Conservation (phyloP, 2,888 invertebrate species). For the Plagodis dolabraria region DNA sequence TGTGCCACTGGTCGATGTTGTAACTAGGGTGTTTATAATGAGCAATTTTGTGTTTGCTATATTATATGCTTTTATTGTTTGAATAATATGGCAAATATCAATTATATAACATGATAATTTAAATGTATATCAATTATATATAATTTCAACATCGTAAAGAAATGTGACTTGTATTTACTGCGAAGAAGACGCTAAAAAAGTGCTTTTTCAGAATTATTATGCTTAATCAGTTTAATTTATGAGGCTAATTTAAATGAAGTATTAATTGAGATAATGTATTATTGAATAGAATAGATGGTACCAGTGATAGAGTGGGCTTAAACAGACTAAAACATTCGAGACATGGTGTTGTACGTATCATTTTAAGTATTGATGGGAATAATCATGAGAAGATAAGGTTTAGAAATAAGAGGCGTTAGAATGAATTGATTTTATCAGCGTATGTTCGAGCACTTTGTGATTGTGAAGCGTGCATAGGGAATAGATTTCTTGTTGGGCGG, state of each 20-base stretch:
- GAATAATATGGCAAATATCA: no score
- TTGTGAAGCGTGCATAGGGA: neutral
- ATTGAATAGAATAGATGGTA: no score
- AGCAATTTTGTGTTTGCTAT: slow-evolving; percentile 2
- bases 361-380: slow-evolving; percentile 13
- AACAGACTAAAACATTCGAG: slow-evolving; percentile 8
- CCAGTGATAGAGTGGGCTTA: slow-evolving; percentile 1
- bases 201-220: no score
- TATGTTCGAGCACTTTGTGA: slow-evolving; percentile 1
- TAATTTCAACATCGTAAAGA: no score
- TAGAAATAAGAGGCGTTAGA: slow-evolving; percentile 2
- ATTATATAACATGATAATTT: no score
- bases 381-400: neutral
- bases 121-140: no score
- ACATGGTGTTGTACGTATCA: slow-evolving; percentile 24
- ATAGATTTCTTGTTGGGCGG: slow-evolving; percentile 7
- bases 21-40: slow-evolving; percentile 12
- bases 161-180: no score
- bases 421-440: slow-evolving; percentile 10
- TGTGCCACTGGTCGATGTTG: slow-evolving; percentile 33
- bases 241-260: no score
- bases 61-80: neutral
- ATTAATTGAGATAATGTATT: no score
- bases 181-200: no score
- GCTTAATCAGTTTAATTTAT: no score